A percentile compares a stretch with the other conserved stretches of the same genome.
phyloP scores from a whole-genome alignment of 2,797 vertebrate genomes.

The Mormyrops attenuatus region DNA sequence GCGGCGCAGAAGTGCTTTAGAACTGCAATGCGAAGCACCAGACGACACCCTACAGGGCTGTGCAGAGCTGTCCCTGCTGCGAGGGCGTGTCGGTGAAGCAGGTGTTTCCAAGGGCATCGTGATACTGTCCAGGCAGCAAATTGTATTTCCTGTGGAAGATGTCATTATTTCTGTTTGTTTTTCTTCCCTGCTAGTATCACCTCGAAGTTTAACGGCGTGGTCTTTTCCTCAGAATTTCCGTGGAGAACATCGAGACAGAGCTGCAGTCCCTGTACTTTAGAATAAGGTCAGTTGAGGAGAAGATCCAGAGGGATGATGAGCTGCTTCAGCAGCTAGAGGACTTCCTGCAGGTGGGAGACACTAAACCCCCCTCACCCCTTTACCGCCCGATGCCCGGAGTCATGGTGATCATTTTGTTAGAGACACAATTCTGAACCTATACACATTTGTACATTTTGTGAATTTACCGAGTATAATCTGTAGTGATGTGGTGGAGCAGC shows the following conservation, averaged over 20 bases:
- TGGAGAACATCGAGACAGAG: constrained; percentile 83
- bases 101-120: constrained; percentile 19
- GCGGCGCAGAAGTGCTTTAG: not conserved
- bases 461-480: not conserved
- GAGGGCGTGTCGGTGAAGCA: constrained; percentile 42
- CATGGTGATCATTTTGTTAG: not conserved
- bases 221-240: constrained; percentile 70
- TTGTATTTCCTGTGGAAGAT: not conserved
- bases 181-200: not conserved
- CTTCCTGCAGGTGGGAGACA: constrained; percentile 82
- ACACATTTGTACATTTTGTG: no score
- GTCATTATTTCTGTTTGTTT: not conserved
- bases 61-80: constrained; percentile 11
- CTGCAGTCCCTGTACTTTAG: constrained; percentile 76
- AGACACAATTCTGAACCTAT: not conserved
- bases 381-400: not conserved
- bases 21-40: not conserved
- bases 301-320: constrained; percentile 73
- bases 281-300: constrained; percentile 78
- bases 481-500: not conserved
- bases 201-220: not conserved
- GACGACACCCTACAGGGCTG: not conserved
- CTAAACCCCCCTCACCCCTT: not conserved
- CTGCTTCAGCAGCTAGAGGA: constrained; percentile 79
- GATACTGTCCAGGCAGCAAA: not conserved